Evolutionary conservation across 2,888 invertebrate genomes (phyloP).

Genomic region (Ellobium chinense): DNA sequence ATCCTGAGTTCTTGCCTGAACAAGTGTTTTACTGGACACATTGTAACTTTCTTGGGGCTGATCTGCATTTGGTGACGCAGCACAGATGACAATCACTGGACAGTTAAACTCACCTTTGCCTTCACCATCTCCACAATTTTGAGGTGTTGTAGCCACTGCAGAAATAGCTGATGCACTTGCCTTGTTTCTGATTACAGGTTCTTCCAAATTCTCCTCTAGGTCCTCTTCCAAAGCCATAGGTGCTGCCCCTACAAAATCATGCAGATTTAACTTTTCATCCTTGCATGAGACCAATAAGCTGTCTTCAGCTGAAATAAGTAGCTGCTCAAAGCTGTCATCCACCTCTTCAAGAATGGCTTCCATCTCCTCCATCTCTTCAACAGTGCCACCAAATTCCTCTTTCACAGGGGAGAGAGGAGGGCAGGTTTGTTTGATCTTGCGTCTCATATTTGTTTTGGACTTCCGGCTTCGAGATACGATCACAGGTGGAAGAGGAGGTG

Average conservation of each 20-base stretch:
- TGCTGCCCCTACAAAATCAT: conserved; percentile 2
- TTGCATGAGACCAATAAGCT: conserved; percentile 9
- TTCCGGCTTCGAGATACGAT: background rate
- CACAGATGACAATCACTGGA: background rate
- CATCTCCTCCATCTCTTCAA: conserved; percentile 36
- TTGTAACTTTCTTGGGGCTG: no score
- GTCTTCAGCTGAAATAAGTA: conserved; percentile 31
- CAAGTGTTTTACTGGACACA: no score
- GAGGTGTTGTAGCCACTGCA: no score
- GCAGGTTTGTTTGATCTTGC: background rate
- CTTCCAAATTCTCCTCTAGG: background rate
- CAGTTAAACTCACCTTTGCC: no score
- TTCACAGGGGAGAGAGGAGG: conserved; percentile 26
- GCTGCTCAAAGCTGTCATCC: conserved; percentile 41
- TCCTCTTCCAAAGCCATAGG: conserved; percentile 22
- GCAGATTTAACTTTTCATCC: background rate
- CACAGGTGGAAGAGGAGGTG: conserved; percentile 6
- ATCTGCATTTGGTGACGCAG: no score
- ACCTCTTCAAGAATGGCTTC: conserved; percentile 29
- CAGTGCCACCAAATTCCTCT: conserved; percentile 32
- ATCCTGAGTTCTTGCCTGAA: no score
- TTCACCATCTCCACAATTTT: no score
- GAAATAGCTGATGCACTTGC: no score
- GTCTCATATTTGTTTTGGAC: background rate
- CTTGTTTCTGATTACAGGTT: background rate